Evolutionary conservation across 2,113 vertebrate species (phyloP).

Genomic region (Callorhinus ursinus): DNA sequence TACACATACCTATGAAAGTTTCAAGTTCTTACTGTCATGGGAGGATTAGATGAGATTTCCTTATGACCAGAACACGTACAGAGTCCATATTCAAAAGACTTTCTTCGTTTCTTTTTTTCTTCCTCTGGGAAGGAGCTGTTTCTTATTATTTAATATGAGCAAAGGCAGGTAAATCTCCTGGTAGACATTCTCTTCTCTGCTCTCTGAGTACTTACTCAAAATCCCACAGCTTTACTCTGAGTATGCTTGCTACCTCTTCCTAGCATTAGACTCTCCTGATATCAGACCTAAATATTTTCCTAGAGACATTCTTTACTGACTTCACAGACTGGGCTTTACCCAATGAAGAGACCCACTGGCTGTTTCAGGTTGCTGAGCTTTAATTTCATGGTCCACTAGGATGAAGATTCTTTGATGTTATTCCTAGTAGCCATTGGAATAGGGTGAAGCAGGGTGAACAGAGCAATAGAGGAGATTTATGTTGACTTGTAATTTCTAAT

Average conservation of each 20-base stretch:
- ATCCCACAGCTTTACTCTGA: background rate
- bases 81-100: background rate
- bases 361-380: conserved; percentile 78
- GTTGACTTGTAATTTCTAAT: conserved; percentile 66
- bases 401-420: conserved; percentile 73
- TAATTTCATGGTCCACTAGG: conserved; percentile 79
- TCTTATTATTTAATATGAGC: background rate
- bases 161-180: background rate
- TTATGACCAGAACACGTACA: background rate
- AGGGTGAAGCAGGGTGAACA: conserved; percentile 38
- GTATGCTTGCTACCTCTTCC: background rate
- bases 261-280: background rate
- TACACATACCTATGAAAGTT: background rate
- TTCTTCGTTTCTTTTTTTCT: background rate
- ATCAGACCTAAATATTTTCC: conserved; percentile 35
- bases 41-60: background rate
- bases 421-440: conserved; percentile 56
- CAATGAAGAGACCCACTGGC: conserved; percentile 33
- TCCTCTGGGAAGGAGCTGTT: background rate
- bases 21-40: background rate
- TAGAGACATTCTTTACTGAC: conserved; percentile 45
- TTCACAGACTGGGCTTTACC: conserved; percentile 42
- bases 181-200: background rate
- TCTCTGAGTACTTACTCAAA: background rate
- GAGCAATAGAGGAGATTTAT: conserved; percentile 58